Evolutionary conservation across 2,113 vertebrate genomes (phyloP).

Genomic region (Porphyrio hochstetteri): DNA sequence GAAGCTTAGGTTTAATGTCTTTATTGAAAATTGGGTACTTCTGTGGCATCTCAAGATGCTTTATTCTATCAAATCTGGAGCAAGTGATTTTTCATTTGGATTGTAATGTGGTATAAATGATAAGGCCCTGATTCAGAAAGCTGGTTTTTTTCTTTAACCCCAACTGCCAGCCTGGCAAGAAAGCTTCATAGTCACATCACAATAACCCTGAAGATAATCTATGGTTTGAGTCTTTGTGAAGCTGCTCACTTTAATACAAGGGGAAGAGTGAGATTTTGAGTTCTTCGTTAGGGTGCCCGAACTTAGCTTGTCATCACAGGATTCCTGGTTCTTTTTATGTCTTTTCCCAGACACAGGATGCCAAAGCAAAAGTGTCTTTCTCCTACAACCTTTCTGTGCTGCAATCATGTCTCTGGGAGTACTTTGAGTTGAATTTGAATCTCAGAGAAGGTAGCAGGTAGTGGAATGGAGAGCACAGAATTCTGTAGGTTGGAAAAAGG

Average conservation of each 20-base stretch:
- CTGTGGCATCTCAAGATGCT: slow-evolving; percentile 68
- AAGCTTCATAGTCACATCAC: slow-evolving; percentile 44
- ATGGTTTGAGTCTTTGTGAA: slow-evolving; percentile 46
- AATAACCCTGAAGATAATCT: slow-evolving; percentile 69
- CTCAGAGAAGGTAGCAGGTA: neutral
- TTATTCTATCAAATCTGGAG: slow-evolving; percentile 72
- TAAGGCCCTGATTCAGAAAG: slow-evolving; percentile 64
- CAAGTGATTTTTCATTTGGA: slow-evolving; percentile 70
- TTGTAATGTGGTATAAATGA: slow-evolving; percentile 71
- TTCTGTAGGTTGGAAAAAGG: no score
- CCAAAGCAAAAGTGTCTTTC: neutral
- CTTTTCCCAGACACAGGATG: neutral
- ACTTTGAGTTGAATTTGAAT: neutral
- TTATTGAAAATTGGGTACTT: slow-evolving; percentile 68
- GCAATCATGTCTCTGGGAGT: neutral
- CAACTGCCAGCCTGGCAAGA: slow-evolving; percentile 24
- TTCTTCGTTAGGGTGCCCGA: neutral
- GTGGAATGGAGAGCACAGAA: neutral
- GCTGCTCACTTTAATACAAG: neutral
- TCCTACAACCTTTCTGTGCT: neutral
- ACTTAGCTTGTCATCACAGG: slow-evolving; percentile 7
- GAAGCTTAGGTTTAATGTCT: slow-evolving; percentile 72
- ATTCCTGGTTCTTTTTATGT: neutral
- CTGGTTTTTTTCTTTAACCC: neutral
- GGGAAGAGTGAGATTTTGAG: slow-evolving; percentile 19